Evolutionary conservation across 1,140 invertebrate genomes (phyloP), one percentile per base, ranked within the genome.

Genomic region (Drosophila mauritiana): DNA sequence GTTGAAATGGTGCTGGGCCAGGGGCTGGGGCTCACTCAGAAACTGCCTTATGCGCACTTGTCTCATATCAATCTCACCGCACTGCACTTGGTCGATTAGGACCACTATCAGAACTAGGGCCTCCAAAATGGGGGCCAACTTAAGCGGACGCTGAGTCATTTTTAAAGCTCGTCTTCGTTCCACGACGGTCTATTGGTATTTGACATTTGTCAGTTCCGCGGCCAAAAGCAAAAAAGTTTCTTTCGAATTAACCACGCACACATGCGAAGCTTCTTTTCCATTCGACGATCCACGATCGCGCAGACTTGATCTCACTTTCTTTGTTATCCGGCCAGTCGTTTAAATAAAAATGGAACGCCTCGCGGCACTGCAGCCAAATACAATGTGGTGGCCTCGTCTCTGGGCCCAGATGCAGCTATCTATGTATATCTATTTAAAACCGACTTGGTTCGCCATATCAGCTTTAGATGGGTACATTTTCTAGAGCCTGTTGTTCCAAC

Each of bases 251-350:
- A 69, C 56, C 72, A 52, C 49, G 39, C 56, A 73, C 49, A 65
- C 36, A 48, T 51, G 40, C 31, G 43, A 43, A 78, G 73, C 82
- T 78, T 88, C 73, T 88, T 88, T 88, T 78, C 74, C 82, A 78
- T 65, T 65, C 46, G 64, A 31, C 31, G 7, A 31, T 31, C 64
- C 64, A 68, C 80, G 72, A 89, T 89, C 84, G 80, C 76, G 79
- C 69, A 80, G 78, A 58, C 69, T 86, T 86, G 83, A 88, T 88
- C 83, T 88, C 83, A 80, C 83, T 83, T 83, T 88, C 58, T 69
- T 77, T 59, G 64, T 69, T 78, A 62, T 77, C 74, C 68, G 34
- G 65, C 34, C 73, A 42, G 51, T 68, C 40, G 74, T 67, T 74
- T 65, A 43, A 53, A 57, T 36, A 74, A 57, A 63, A 75, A 75